Conservation (phyloP, 2,797 vertebrate species). For the Rhynchonycteris naso region DNA sequence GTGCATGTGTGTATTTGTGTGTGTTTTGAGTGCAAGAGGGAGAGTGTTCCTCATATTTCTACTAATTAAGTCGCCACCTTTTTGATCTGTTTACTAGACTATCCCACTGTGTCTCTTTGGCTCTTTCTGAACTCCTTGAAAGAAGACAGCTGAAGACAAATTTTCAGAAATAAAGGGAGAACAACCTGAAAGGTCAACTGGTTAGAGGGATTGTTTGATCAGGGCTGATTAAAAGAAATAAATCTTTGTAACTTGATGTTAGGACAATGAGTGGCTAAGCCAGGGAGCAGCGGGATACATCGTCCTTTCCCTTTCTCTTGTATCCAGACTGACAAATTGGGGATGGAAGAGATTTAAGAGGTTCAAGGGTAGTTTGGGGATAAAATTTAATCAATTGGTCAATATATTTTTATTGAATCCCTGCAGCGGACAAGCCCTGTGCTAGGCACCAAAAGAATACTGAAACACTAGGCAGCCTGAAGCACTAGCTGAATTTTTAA, state of each 20-base stretch:
- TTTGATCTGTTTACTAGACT: neutral
- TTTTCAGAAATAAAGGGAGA: conserved; percentile 65
- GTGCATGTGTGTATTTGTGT: neutral
- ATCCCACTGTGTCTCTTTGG: neutral
- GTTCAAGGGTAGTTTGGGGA: conserved; percentile 43
- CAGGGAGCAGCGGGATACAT: neutral
- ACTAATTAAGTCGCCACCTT: neutral
- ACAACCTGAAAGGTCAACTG: conserved; percentile 39
- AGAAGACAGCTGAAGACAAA: conserved; percentile 45
- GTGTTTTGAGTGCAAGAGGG: neutral
- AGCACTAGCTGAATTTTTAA: neutral
- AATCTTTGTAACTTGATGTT: conserved; percentile 45
- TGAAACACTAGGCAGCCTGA: neutral
- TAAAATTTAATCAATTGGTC: conserved; percentile 64
- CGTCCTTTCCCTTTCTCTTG: neutral
- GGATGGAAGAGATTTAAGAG: conserved; percentile 57
- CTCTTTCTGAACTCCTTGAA: neutral
- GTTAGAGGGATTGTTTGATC: conserved; percentile 43
- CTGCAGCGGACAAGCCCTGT: neutral
- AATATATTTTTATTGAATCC: neutral
- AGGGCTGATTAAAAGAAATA: conserved; percentile 51
- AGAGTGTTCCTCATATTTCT: neutral
- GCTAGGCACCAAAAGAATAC: conserved; percentile 9
- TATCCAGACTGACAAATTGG: conserved; percentile 47
- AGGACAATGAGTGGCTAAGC: conserved; percentile 48